phyloP scores from a whole-genome alignment of 2,797 vertebrate genomes.

The Melanitta fusca region DNA sequence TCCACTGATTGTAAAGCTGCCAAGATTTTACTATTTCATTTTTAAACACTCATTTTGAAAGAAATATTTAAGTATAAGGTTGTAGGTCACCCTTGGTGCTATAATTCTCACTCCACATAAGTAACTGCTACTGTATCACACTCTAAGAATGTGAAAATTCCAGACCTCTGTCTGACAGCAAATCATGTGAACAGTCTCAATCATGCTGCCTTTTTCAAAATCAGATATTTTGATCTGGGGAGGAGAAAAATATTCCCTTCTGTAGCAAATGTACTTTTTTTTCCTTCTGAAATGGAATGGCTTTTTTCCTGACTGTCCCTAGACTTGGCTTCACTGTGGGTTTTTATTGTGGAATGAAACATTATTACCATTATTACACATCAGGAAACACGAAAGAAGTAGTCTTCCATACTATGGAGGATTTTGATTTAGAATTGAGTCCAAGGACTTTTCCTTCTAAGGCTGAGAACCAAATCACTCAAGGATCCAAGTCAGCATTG shows the following conservation, averaged over 20 bases:
- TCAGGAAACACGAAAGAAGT: neutral
- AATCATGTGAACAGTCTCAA: neutral
- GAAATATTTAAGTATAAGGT: neutral
- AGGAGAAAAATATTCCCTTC: neutral
- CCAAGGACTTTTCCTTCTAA: neutral
- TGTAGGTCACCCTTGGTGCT: neutral
- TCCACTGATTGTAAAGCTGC: neutral
- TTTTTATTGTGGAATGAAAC: neutral
- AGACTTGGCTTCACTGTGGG: neutral
- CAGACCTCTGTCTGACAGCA: neutral
- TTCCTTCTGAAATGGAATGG: neutral
- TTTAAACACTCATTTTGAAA: neutral
- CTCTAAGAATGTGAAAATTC: neutral
- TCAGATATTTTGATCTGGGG: neutral
- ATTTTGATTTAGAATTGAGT: neutral
- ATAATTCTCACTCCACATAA: neutral
- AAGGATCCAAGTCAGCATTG: neutral
- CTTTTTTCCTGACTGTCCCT: neutral
- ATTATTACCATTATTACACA: neutral
- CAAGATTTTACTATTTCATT: neutral
- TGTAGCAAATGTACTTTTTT: neutral
- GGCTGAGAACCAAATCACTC: neutral
- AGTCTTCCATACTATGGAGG: neutral
- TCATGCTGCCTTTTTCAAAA: neutral
- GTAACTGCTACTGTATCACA: neutral